phyloP scores from a whole-genome alignment of 2,888 invertebrate species.

The Ligdia adustata region DNA sequence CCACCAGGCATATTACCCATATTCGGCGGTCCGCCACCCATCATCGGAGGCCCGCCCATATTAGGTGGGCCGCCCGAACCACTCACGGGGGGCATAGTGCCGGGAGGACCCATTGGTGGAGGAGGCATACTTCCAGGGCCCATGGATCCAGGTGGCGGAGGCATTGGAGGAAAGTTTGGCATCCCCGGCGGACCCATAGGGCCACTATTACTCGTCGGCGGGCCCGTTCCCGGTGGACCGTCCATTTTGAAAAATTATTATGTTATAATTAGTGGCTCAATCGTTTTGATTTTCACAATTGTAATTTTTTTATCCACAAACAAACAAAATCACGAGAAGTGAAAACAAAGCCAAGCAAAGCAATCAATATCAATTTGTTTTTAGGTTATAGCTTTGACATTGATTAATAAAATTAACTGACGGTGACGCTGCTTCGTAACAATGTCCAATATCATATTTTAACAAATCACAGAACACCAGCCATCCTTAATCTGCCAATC shows the following conservation, averaged over 20 bases:
- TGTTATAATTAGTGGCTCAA: neutral
- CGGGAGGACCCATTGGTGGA: constrained; percentile 61
- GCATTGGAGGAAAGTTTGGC: constrained; percentile 61
- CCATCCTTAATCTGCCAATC: too few relatives aligned
- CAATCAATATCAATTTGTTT: too few relatives aligned
- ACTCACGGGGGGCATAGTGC: constrained; percentile 57
- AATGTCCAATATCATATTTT: too few relatives aligned
- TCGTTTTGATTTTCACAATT: neutral
- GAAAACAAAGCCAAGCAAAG: too few relatives aligned
- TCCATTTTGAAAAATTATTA: constrained; percentile 54
- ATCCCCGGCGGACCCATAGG: constrained; percentile 63
- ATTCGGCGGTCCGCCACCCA: constrained; percentile 29
- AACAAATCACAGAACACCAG: too few relatives aligned
- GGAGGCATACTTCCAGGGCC: constrained; percentile 46
- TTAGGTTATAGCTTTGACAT: too few relatives aligned
- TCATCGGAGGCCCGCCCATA: constrained; percentile 26
- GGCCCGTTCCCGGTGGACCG: constrained; percentile 71
- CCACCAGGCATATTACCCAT: constrained; percentile 33
- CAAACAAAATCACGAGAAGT: neutral
- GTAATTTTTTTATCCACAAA: neutral
- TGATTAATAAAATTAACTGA: too few relatives aligned
- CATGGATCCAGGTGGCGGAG: constrained; percentile 63
- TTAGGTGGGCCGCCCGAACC: constrained; percentile 49
- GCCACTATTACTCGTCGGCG: constrained; percentile 59
- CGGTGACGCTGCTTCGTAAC: too few relatives aligned